A percentile compares a stretch with the other conserved stretches of the same genome.
phyloP scores from a whole-genome alignment of 2,797 vertebrate species.

The Knipowitschia caucasica region DNA sequence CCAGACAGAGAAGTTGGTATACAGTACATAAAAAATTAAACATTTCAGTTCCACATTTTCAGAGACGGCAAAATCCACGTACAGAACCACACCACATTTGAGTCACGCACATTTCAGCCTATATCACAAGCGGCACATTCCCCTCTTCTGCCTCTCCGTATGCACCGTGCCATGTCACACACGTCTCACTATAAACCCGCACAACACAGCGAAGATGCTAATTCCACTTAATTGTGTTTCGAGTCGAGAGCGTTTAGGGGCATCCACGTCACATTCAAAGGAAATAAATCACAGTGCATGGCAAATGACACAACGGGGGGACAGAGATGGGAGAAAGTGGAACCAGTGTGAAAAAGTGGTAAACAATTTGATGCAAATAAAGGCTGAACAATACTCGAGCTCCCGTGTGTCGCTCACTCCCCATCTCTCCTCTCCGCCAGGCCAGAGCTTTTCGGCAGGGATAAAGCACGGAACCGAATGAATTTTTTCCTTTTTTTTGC shows the following conservation, averaged over 20 bases:
- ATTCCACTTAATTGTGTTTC: conserved; percentile 39
- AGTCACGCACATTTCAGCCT: no score
- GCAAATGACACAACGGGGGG: conserved; percentile 56
- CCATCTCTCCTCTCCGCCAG: conserved; percentile 51
- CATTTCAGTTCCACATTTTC: no score
- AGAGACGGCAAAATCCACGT: no score
- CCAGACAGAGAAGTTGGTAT: no score
- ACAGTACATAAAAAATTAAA: no score
- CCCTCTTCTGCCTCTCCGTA: not conserved
- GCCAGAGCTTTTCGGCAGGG: conserved; percentile 64
- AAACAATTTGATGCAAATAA: conserved; percentile 77
- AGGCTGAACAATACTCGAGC: conserved; percentile 71
- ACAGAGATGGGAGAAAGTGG: conserved; percentile 47
- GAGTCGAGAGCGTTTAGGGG: conserved; percentile 24
- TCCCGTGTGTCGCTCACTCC: conserved; percentile 38
- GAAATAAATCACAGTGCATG: conserved; percentile 41
- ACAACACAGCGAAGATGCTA: not conserved
- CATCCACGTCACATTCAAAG: conserved; percentile 42
- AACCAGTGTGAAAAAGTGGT: conserved; percentile 68
- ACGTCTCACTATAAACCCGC: conserved; percentile 5
- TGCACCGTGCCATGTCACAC: not conserved
- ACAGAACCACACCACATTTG: no score
- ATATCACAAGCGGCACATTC: no score
- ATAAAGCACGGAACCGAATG: conserved; percentile 62
- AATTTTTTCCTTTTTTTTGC: conserved; percentile 33